phyloP scores from a whole-genome alignment of 35 echinoderm and acorn worm genomes.

The Patiria miniata region DNA sequence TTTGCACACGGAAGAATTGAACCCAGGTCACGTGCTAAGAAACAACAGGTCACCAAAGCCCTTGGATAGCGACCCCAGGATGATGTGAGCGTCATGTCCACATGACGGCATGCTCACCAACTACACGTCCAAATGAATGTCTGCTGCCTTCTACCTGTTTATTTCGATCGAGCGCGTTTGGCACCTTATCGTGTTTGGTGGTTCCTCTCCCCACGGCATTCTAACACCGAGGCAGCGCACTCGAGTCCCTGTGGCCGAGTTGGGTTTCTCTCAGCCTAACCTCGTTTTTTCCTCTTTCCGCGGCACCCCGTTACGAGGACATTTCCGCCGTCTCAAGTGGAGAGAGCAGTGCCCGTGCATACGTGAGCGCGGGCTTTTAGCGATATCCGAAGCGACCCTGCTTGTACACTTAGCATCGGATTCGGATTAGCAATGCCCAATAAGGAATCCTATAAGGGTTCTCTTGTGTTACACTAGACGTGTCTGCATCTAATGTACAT shows the following conservation, averaged over 20 bases:
- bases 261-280: neutral
- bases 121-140: neutral
- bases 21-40: too few species aligned
- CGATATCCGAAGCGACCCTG: constrained; percentile 13
- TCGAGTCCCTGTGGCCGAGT: constrained; percentile 7
- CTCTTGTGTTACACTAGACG: neutral
- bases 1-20: too few species aligned
- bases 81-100: neutral
- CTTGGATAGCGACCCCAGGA: too few species aligned
- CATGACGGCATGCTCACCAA: neutral
- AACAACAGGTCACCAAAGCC: too few species aligned
- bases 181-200: neutral
- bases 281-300: neutral
- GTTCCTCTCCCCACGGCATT: neutral
- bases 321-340: constrained; percentile 15
- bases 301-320: neutral
- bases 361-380: neutral
- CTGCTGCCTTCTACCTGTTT: neutral
- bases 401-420: constrained; percentile 16
- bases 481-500: constrained; percentile 5
- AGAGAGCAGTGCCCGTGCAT: neutral
- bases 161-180: neutral
- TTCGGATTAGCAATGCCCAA: neutral
- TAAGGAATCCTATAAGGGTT: neutral
- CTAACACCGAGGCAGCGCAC: neutral